Conservation (phyloP, 2,797 vertebrate genomes). For the Otolemur crassicaudatus region DNA sequence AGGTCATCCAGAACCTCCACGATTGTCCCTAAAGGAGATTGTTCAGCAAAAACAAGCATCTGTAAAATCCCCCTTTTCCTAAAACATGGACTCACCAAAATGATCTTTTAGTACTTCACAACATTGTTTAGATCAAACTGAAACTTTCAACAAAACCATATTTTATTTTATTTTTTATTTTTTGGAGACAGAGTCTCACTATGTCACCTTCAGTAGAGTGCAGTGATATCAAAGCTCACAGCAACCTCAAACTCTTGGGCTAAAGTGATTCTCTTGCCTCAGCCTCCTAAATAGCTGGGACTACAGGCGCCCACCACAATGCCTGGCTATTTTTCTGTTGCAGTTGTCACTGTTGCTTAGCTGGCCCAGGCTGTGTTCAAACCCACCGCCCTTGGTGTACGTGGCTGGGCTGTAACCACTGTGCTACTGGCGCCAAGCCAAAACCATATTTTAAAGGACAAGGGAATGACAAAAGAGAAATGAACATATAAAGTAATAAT, state of each 20-base stretch:
- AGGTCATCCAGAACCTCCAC: background rate
- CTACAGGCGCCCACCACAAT: no score
- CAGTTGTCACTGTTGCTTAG: no score
- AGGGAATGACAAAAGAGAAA: constrained; percentile 10
- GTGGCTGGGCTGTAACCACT: no score
- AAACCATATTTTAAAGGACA: constrained; percentile 24
- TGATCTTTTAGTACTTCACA: background rate
- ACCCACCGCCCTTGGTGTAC: no score
- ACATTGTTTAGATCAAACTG: background rate
- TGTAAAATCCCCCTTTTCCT: background rate
- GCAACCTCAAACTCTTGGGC: no score
- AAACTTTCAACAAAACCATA: background rate
- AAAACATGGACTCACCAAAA: background rate
- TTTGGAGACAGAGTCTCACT: no score
- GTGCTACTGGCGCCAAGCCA: background rate
- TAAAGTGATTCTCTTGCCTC: no score
- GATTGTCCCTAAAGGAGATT: background rate
- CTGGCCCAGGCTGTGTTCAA: no score
- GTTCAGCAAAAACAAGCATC: background rate
- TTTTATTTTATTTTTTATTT: background rate
- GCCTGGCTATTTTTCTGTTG: no score
- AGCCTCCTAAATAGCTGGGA: no score
- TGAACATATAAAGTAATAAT: background rate
- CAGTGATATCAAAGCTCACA: no score
- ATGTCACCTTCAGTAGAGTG: no score